Evolutionary conservation across 2,888 invertebrate species (phyloP).

Genomic region (Alviniconcha strummeri): DNA sequence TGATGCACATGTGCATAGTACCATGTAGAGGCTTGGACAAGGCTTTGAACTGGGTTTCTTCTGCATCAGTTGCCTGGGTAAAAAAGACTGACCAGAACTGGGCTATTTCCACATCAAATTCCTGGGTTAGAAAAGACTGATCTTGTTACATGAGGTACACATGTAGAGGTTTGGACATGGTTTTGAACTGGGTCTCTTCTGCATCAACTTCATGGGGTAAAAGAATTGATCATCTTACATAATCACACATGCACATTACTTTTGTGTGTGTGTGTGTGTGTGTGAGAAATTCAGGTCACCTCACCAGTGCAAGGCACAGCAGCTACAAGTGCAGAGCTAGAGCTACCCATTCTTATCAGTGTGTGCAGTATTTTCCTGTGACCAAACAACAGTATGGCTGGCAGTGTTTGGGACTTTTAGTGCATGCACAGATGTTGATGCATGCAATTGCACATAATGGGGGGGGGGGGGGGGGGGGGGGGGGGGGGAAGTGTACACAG

Average conservation of each 20-base stretch:
- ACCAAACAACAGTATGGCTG: too few relatives aligned
- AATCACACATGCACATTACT: slow-evolving; percentile 61
- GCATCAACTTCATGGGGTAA: slow-evolving; percentile 52
- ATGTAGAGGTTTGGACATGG: slow-evolving; percentile 54
- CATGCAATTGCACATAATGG: too few relatives aligned
- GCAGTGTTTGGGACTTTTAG: too few relatives aligned
- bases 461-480: too few relatives aligned
- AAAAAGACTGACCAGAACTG: neutral
- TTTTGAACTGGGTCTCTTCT: slow-evolving; percentile 57
- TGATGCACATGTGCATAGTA: slow-evolving; percentile 62
- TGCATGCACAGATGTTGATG: too few relatives aligned
- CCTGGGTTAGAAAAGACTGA: neutral
- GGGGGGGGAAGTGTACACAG: too few relatives aligned
- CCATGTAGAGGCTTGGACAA: slow-evolving; percentile 53
- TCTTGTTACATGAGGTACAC: slow-evolving; percentile 54
- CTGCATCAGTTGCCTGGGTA: slow-evolving; percentile 56
- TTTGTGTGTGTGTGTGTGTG: too few relatives aligned
- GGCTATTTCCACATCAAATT: neutral
- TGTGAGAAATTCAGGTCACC: too few relatives aligned
- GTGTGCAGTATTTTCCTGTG: too few relatives aligned
- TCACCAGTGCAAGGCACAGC: too few relatives aligned
- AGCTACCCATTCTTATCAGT: too few relatives aligned
- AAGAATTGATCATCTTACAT: neutral
- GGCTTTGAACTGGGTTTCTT: slow-evolving; percentile 54
- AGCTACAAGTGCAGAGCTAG: too few relatives aligned